These are phyloP conservation scores for Lochmaea crataegi DNA, from an alignment of 2,888 invertebrate species.

Conservation along the genomic window DNA sequence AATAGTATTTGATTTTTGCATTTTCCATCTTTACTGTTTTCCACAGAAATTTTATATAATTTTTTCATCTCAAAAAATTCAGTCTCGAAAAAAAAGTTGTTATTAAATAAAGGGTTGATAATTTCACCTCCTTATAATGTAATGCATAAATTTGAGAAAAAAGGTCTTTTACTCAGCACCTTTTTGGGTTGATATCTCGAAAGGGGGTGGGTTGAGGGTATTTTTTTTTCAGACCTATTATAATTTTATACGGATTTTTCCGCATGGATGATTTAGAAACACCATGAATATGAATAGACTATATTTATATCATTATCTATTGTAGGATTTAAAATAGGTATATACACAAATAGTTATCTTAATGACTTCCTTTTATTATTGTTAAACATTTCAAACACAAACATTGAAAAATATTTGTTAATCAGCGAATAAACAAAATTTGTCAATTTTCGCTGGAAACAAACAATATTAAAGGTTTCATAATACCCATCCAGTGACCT, in stretches of 20 bases:
- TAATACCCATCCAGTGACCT: conserved; percentile 11
- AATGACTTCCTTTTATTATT: conserved; percentile 19
- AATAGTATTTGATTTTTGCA: too few species aligned
- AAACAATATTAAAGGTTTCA: conserved; percentile 16
- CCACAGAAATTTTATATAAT: too few species aligned
- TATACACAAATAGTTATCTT: neutral
- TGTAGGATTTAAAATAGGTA: neutral
- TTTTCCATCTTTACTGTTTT: too few species aligned
- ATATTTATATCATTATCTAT: neutral
- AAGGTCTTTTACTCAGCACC: too few species aligned
- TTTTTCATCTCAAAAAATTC: too few species aligned
- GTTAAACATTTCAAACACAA: neutral
- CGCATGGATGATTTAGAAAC: neutral
- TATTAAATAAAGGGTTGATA: too few species aligned
- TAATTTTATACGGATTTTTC: neutral
- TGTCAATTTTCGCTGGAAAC: conserved; percentile 3
- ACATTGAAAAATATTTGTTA: conserved; percentile 17
- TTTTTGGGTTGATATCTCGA: too few species aligned
- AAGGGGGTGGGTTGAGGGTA: too few species aligned
- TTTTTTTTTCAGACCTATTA: too few species aligned
- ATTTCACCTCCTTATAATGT: too few species aligned
- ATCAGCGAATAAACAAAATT: conserved; percentile 11
- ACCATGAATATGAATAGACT: neutral
- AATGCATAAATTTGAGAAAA: too few species aligned
- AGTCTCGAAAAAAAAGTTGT: too few species aligned